These are phyloP conservation scores for Pedicia rivosa DNA, from an alignment of 2,888 invertebrate species.

Conservation along the genomic window DNA sequence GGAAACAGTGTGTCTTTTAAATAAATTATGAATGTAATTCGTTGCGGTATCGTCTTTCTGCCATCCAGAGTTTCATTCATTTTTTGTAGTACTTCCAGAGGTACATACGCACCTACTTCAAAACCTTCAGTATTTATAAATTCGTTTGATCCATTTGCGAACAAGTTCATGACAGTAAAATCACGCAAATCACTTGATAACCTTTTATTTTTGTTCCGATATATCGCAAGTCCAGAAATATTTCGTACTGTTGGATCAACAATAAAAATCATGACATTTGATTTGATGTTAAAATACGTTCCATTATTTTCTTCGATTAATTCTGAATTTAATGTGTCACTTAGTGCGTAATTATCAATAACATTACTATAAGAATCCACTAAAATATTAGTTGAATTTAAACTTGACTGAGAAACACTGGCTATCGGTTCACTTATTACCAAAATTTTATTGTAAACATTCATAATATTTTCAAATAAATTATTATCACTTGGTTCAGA, in stretches of 20 bases:
- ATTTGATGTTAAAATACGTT: constrained; percentile 18
- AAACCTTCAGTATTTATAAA: constrained; percentile 32
- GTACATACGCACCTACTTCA: constrained; percentile 38
- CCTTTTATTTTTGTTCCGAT: constrained; percentile 6
- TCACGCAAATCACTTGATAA: constrained; percentile 8
- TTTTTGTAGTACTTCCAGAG: constrained; percentile 28
- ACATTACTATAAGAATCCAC: constrained; percentile 40
- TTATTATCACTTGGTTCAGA: constrained; percentile 23
- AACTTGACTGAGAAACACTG: constrained; percentile 21
- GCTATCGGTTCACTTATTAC: constrained; percentile 27
- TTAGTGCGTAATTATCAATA: constrained; percentile 31
- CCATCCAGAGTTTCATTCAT: constrained; percentile 26
- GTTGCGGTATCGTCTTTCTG: too few relatives aligned
- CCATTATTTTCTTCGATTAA: constrained; percentile 16
- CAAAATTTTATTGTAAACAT: too few relatives aligned
- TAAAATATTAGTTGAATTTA: constrained; percentile 48
- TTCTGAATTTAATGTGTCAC: constrained; percentile 5
- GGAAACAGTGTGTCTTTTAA: too few relatives aligned
- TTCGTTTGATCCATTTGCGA: constrained; percentile 30
- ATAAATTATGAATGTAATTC: too few relatives aligned
- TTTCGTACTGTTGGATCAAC: constrained; percentile 22
- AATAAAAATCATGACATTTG: constrained; percentile 20
- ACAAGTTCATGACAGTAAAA: constrained; percentile 23
- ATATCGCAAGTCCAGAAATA: constrained; percentile 19
- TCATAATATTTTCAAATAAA: constrained; percentile 34